phyloP scores from a whole-genome alignment of 1,140 invertebrate species.

The Ditylenchus dipsaci region DNA sequence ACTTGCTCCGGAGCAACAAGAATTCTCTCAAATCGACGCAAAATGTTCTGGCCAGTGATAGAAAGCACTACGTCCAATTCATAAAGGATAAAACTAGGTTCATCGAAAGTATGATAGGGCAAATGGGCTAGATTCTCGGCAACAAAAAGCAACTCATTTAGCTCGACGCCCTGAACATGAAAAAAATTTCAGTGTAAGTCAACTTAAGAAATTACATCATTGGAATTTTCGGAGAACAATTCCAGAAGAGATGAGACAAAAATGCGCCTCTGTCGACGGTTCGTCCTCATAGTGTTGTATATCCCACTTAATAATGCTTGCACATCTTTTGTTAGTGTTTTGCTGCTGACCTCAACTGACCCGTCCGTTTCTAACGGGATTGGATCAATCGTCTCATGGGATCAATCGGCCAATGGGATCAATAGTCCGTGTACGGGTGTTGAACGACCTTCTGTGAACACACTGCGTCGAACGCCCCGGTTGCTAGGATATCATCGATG shows the following conservation, averaged over 20 bases:
- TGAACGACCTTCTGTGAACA: too few species aligned
- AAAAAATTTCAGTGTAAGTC: too few species aligned
- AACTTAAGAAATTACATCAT: too few species aligned
- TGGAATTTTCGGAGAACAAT: slow-evolving; percentile 97
- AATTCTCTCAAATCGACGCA: background rate
- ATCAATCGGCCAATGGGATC: too few species aligned
- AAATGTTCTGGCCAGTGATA: background rate
- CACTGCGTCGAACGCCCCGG: too few species aligned
- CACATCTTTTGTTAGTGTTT: too few species aligned
- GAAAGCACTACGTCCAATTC: background rate
- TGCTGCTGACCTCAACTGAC: too few species aligned
- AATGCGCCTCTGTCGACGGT: slow-evolving; percentile 85
- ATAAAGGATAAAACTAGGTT: background rate
- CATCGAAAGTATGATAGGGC: background rate
- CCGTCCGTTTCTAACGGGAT: too few species aligned
- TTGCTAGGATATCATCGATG: too few species aligned
- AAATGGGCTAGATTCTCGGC: background rate
- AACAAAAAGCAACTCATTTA: background rate
- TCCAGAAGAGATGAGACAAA: slow-evolving; percentile 84
- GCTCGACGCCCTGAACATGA: background rate
- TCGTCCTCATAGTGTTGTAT: slow-evolving; percentile 84
- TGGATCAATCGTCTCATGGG: too few species aligned
- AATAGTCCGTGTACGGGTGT: too few species aligned
- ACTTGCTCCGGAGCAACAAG: background rate
- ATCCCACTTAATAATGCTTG: slow-evolving; percentile 82